These are phyloP conservation scores for Oryzias dopingdopingensis DNA, from an alignment of 2,797 vertebrate genomes.

Conservation along the genomic window DNA sequence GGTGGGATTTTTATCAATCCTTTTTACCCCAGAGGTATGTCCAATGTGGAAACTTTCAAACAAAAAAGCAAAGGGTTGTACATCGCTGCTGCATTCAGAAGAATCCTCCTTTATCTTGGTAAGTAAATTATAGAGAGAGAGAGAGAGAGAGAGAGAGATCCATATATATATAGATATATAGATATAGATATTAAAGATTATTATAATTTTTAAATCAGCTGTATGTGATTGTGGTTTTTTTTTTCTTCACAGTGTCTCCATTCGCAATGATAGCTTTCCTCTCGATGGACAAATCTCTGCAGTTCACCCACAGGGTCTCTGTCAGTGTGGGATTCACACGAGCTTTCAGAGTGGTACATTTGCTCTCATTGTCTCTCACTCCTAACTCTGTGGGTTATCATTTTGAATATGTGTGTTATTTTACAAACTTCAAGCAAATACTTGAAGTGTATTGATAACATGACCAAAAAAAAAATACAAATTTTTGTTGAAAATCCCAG, in stretches of 20 bases:
- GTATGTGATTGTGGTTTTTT: constrained; percentile 13
- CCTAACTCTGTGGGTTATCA: background rate
- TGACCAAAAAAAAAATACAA: background rate
- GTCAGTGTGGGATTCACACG: constrained; percentile 91
- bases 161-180: background rate
- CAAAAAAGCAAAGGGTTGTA: constrained; percentile 83
- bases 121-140: constrained; percentile 67
- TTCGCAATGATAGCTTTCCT: constrained; percentile 95
- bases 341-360: constrained; percentile 90
- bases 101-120: constrained; percentile 91
- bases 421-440: background rate
- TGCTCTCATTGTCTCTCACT: constrained; percentile 2
- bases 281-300: constrained; percentile 87
- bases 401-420: background rate
- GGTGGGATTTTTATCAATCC: constrained; percentile 92
- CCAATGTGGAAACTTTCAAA: constrained; percentile 84
- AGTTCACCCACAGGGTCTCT: constrained; percentile 81
- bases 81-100: constrained; percentile 83
- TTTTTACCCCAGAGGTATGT: constrained; percentile 89
- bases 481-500: background rate
- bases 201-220: constrained; percentile 1
- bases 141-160: too few relatives aligned
- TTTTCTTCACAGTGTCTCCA: constrained; percentile 85
- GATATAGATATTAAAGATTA: background rate
- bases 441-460: constrained; percentile 2